phyloP scores from a whole-genome alignment of 1,140 invertebrate species.

The Calliphora vicina region DNA sequence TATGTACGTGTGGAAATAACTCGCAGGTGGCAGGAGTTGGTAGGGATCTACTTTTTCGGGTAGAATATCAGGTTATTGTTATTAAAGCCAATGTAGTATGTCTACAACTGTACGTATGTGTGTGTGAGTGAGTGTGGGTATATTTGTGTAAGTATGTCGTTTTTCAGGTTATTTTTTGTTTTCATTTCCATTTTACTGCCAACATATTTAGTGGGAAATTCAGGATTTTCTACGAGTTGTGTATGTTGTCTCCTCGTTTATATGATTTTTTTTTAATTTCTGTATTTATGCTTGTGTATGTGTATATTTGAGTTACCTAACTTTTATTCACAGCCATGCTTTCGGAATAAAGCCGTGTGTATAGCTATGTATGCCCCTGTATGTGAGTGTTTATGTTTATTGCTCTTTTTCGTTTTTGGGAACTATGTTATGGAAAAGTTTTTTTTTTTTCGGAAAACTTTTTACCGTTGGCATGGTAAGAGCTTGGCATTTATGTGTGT shows the following conservation, averaged over 20 bases:
- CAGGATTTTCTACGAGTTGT: background rate
- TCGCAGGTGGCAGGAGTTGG: background rate
- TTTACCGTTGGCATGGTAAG: background rate
- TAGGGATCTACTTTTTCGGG: background rate
- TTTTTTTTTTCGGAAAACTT: background rate
- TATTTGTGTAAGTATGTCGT: background rate
- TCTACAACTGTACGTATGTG: background rate
- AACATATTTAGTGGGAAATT: constrained; percentile 7
- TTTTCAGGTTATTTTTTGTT: background rate
- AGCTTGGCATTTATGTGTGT: background rate
- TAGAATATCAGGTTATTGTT: background rate
- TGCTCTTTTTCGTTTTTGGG: background rate
- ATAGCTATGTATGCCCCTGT: background rate
- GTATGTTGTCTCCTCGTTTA: background rate
- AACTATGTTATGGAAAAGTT: background rate
- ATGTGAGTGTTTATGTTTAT: background rate
- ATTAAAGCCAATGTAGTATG: background rate
- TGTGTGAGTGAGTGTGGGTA: background rate
- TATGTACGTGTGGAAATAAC: background rate
- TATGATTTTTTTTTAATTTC: background rate
- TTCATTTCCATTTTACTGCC: background rate
- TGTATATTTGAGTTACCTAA: background rate
- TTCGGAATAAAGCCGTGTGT: background rate
- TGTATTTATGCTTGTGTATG: background rate
- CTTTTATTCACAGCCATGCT: background rate